These are phyloP conservation scores for Phalacrocorax brasilianus DNA, from an alignment of 2,113 vertebrate genomes.

Conservation along the genomic window DNA sequence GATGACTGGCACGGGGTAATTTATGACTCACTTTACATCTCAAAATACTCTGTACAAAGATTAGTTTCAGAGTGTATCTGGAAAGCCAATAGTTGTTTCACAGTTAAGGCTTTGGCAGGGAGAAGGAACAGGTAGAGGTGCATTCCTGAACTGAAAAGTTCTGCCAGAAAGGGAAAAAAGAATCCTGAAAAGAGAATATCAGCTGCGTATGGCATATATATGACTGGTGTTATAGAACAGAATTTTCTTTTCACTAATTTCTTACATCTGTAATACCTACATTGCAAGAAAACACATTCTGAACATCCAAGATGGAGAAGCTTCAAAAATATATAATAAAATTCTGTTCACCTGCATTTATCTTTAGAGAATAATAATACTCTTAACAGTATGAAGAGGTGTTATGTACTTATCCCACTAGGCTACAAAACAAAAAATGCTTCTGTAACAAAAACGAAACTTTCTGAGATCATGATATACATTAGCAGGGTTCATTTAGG, in stretches of 20 bases:
- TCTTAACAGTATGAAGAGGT: neutral
- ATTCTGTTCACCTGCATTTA: neutral
- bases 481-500: neutral
- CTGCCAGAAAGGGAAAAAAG: neutral
- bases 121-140: neutral
- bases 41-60: neutral
- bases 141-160: neutral
- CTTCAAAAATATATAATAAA: neutral
- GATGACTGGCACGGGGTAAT: neutral
- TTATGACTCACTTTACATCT: neutral
- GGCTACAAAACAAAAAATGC: neutral
- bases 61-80: neutral
- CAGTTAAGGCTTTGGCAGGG: neutral
- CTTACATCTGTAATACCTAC: neutral
- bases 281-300: neutral
- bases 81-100: neutral
- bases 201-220: neutral
- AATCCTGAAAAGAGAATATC: neutral
- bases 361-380: neutral
- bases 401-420: neutral
- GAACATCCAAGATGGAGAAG: neutral
- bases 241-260: neutral
- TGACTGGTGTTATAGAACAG: neutral
- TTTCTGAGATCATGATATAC: neutral
- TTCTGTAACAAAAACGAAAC: neutral